phyloP scores from a whole-genome alignment of 2,888 invertebrate species.

The Lapara coniferarum region DNA sequence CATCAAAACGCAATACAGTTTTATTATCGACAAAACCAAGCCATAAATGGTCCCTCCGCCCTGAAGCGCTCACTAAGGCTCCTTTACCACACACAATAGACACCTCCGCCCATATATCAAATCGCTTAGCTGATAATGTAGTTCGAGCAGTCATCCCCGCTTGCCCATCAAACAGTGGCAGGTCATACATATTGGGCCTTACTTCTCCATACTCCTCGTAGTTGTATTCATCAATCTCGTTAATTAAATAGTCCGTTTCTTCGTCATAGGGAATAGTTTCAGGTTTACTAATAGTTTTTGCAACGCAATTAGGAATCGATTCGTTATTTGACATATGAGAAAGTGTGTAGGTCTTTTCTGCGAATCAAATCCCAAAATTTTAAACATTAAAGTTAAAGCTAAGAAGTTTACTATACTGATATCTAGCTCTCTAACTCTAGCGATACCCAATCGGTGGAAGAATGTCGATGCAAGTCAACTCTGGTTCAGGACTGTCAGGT shows the following conservation, averaged over 20 bases:
- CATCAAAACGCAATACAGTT: constrained; percentile 71
- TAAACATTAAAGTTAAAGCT: constrained; percentile 34
- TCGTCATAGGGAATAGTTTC: constrained; percentile 45
- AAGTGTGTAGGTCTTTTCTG: constrained; percentile 63
- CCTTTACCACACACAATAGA: constrained; percentile 72
- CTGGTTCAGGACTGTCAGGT: constrained; percentile 76
- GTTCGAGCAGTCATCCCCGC: constrained; percentile 68
- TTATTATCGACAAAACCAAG: constrained; percentile 69
- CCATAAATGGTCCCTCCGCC: constrained; percentile 76
- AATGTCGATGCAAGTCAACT: constrained; percentile 70
- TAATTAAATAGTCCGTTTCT: constrained; percentile 56
- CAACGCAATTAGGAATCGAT: constrained; percentile 48
- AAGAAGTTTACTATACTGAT: constrained; percentile 29
- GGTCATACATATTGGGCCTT: constrained; percentile 55
- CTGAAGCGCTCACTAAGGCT: constrained; percentile 69
- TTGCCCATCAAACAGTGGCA: constrained; percentile 73
- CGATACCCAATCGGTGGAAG: constrained; percentile 77
- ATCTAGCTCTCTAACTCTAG: constrained; percentile 60
- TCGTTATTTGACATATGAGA: constrained; percentile 46
- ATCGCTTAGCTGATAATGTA: constrained; percentile 69
- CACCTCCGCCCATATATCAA: constrained; percentile 78
- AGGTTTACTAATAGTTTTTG: constrained; percentile 42
- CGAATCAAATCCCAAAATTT: constrained; percentile 57
- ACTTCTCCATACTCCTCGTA: constrained; percentile 51
- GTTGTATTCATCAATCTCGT: constrained; percentile 61